Percentiles rank a stretch among this genome's conserved stretches.
Evolutionary conservation across 2,113 vertebrate genomes (phyloP).

Genomic region (Merops nubicus): DNA sequence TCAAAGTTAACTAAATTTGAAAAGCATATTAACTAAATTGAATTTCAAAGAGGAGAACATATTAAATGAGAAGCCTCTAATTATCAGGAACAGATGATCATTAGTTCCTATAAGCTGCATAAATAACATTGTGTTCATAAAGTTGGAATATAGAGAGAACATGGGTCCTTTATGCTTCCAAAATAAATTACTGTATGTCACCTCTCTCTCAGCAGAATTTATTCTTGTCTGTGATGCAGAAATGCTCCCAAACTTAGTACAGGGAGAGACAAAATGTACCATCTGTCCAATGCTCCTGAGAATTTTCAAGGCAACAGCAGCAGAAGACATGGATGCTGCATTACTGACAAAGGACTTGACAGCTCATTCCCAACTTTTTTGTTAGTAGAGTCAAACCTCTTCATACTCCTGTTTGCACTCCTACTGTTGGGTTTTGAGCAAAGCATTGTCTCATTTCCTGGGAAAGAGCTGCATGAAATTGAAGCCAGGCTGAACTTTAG

Average conservation of each 20-base stretch:
- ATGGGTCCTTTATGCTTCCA: background rate
- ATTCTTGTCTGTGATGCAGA: background rate
- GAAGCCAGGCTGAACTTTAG: background rate
- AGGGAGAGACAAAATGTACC: background rate
- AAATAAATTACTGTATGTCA: background rate
- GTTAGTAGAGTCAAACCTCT: background rate
- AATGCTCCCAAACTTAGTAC: background rate
- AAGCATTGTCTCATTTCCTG: background rate
- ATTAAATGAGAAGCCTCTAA: background rate
- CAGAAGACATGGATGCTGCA: background rate
- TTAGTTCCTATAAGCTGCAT: background rate
- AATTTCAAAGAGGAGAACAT: background rate
- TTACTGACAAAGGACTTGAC: background rate
- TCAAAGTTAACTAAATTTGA: background rate
- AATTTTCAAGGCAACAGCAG: background rate
- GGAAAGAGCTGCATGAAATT: background rate
- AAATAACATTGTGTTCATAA: background rate
- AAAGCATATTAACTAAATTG: background rate
- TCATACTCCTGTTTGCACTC: background rate
- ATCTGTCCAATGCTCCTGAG: background rate
- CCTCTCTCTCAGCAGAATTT: background rate
- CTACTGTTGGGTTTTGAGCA: rapidly evolving
- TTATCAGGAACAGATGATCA: background rate
- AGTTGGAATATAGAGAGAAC: background rate
- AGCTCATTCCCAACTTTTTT: background rate